Evolutionary conservation across 2,797 vertebrate species (phyloP).

Genomic region (Valencia hispanica): DNA sequence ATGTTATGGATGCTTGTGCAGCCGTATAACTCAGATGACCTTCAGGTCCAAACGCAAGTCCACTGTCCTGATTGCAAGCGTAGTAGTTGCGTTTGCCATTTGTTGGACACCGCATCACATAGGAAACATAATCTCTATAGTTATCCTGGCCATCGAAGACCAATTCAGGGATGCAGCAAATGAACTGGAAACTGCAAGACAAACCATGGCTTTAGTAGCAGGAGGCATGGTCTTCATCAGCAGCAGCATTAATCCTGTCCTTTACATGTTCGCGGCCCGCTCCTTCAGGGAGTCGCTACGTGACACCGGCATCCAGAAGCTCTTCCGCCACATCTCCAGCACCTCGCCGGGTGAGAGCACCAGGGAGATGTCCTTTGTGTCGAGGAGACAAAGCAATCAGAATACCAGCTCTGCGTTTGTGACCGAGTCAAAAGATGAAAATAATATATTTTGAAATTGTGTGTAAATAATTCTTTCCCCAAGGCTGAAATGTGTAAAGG

Average conservation of each 20-base stretch:
- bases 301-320: conserved; percentile 83
- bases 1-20: conserved; percentile 85
- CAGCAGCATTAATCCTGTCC: conserved; percentile 87
- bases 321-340: conserved; percentile 86
- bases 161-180: conserved; percentile 32
- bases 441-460: conserved; percentile 72
- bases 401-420: conserved; percentile 66
- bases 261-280: conserved; percentile 88
- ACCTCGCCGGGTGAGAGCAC: conserved; percentile 77
- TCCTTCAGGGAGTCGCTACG: conserved; percentile 82
- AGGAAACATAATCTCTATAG: conserved; percentile 81
- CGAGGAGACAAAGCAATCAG: conserved; percentile 76
- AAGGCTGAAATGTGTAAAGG: conserved; percentile 16
- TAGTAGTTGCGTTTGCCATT: conserved; percentile 83
- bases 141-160: conserved; percentile 58
- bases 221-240: conserved; percentile 87
- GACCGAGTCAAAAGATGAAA: conserved; percentile 68
- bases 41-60: conserved; percentile 84
- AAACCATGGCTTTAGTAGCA: conserved; percentile 75
- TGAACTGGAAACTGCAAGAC: conserved; percentile 58
- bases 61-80: conserved; percentile 79
- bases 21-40: conserved; percentile 84
- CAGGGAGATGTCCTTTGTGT: conserved; percentile 79
- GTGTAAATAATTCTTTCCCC: conserved; percentile 57
- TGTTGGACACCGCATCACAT: conserved; percentile 90